Evolutionary conservation across 2,888 invertebrate species (phyloP).

Genomic region (Cerastoderma edule): DNA sequence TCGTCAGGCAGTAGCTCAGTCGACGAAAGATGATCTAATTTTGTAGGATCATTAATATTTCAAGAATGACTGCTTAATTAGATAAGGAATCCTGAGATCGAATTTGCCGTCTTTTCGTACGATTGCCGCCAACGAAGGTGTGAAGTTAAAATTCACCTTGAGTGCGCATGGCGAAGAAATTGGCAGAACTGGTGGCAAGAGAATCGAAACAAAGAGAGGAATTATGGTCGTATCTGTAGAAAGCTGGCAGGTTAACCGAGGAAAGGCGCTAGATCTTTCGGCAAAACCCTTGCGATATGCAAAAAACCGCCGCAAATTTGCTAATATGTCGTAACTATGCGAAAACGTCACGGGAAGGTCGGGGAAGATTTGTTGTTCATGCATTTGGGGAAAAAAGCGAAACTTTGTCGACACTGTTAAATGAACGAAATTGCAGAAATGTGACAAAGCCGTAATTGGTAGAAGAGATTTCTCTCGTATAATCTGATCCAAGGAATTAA

Average conservation of each 20-base stretch:
- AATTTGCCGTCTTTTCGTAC: constrained; percentile 67
- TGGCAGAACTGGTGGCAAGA: constrained; percentile 66
- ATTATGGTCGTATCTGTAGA: constrained; percentile 54
- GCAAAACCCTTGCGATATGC: constrained; percentile 43
- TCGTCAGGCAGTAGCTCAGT: constrained; percentile 67
- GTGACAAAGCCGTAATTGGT: constrained; percentile 25
- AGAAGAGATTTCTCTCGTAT: constrained; percentile 24
- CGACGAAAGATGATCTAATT: constrained; percentile 70
- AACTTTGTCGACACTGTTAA: constrained; percentile 16
- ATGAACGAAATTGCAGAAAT: constrained; percentile 27
- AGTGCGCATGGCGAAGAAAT: constrained; percentile 67
- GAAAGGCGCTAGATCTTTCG: constrained; percentile 55
- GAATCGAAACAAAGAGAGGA: constrained; percentile 56
- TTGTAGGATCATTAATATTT: constrained; percentile 72
- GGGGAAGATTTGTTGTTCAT: constrained; percentile 55
- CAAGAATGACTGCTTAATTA: constrained; percentile 71
- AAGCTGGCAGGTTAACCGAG: constrained; percentile 55
- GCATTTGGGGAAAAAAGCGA: constrained; percentile 38
- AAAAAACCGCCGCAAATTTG: constrained; percentile 59
- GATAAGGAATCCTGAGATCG: constrained; percentile 65
- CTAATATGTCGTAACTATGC: constrained; percentile 53
- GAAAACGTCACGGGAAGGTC: constrained; percentile 47
- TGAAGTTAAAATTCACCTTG: constrained; percentile 74
- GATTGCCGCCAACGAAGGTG: constrained; percentile 64
- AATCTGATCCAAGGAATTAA: constrained; percentile 22